These are phyloP conservation scores for Ictalurus furcatus DNA, from an alignment of 2,113 vertebrate species.

Conservation along the genomic window DNA sequence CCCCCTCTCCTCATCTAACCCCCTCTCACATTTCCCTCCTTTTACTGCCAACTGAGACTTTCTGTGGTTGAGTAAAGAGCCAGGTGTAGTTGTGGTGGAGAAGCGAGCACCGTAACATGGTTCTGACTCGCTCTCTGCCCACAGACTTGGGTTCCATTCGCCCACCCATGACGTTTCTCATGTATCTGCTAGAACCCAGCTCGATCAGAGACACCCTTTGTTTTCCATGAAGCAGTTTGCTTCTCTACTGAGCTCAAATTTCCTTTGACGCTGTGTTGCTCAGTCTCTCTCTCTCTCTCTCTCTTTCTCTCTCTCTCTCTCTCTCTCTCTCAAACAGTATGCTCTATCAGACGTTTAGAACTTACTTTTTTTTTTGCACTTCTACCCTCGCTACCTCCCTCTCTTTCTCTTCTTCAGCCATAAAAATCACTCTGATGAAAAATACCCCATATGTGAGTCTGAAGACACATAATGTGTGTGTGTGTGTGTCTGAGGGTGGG, in stretches of 20 bases:
- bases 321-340: background rate
- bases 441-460: conserved; percentile 16
- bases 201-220: conserved; percentile 6
- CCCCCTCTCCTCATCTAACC: conserved; percentile 19
- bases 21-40: conserved; percentile 44
- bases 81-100: conserved; percentile 44
- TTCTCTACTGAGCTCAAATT: background rate
- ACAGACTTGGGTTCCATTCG: conserved; percentile 19
- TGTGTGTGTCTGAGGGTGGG: conserved; percentile 22
- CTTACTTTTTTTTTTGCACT: background rate
- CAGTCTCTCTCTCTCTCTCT: background rate
- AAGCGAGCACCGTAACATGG: conserved; percentile 10
- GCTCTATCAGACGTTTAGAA: background rate
- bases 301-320: background rate
- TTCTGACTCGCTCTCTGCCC: conserved; percentile 25
- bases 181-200: conserved; percentile 32
- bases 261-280: background rate
- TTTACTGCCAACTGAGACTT: conserved; percentile 40
- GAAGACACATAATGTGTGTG: conserved; percentile 18
- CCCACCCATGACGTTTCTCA: conserved; percentile 33
- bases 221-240: background rate
- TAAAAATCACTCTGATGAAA: conserved; percentile 5
- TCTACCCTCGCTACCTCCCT: conserved; percentile 2
- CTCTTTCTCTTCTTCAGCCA: background rate
- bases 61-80: conserved; percentile 32